Base-by-base conservation (phyloP, 2,888 invertebrate genomes). In the Actias luna region DNA sequence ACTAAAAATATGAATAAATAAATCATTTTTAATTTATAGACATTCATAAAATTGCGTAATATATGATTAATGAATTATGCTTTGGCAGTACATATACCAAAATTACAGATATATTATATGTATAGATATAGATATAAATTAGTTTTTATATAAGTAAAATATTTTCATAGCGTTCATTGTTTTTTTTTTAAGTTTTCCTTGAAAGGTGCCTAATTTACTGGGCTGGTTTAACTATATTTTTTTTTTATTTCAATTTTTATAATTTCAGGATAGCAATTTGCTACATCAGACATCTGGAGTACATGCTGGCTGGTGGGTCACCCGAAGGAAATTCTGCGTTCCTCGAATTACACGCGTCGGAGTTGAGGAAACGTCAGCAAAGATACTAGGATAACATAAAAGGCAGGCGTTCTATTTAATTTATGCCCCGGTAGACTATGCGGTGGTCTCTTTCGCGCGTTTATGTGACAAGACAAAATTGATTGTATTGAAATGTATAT, bases 211-310 rank as follows among this genome's bases (percentile, higher is more conserved):
- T n/a, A n/a, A n/a, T n/a, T n/a, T n/a, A n/a, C n/a, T n/a, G n/a
- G n/a, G n/a, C n/a, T n/a, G n/a, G n/a, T n/a, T n/a, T n/a, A n/a
- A 33, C 33, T 8, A 33, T 33, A 33, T 22, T 22, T 22, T 50
- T 1, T 50, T 2, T 50, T 18, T 1, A 39, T 10, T 4, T 39
- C 5, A 16, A 18, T 42, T 18, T n/a, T n/a, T 50, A 10, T 50
- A 10, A 22, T 79, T 84, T 29, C 83, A 95, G 95, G 69, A 94
- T 95, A 86, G 96, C 96, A 50, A 96, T 96, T 65, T 95, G 95
- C 69, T 96, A 96, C 83, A 96, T 96, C 71, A 92, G 95, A 35
- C 95, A 96, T 75, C 85, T 96, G 70, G 96, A 96, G 80, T 93
- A 93, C 67, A 86, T 94, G 75, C 78, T 95, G 63, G 92, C 90